Evolutionary conservation across 2,888 invertebrate species (phyloP), one percentile per base, ranked within the genome.

Genomic region (Listrodromus nycthemerus): DNA sequence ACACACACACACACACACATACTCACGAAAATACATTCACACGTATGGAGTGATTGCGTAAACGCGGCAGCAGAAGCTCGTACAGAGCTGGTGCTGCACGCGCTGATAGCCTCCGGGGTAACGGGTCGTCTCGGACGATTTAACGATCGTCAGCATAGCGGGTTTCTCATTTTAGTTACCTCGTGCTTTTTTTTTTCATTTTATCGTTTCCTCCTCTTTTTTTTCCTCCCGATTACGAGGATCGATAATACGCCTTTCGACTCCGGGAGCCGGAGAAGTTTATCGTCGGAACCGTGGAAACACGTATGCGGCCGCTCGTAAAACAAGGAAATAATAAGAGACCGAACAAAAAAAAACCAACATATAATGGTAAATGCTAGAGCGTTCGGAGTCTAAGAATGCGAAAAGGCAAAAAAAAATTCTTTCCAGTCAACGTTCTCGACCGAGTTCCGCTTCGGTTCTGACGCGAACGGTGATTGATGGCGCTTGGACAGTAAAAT

Each of bases 41-140:
- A 65, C 77, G 78, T 69, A 65, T 37, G 52, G 41, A 21, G 21
- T 65, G 78, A 84, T 84, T 81, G 84, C 84, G 81, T 86, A 82
- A 83, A 82, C 78, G 81, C 69, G 81, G 84, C 70, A 69, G 84
- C 82, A 63, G 16, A n/a, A 71, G 61, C 70, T 83, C 75, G 67
- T 75, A 41, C 66, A 80, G 24, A 71, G 37, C 66, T 24, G 37
- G 55, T 74, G 83, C 69, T 75, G 74, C 74, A 82, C 71, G 70
- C 84, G 71, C 77, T 81, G 84, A 84, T 84, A 88, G 87, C 86
- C 85, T 86, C 69, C 85, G 80, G 73, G 73, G 69, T 82, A 83
- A 85, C 87, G 85, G 86, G 76, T 89, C 88, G 86, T 86, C 87
- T 87, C 87, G 86, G 83, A 81, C 88, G 86, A 88, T 90, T 90